Conservation (phyloP, 2,888 invertebrate species). For the Aphidoletes aphidimyza region DNA sequence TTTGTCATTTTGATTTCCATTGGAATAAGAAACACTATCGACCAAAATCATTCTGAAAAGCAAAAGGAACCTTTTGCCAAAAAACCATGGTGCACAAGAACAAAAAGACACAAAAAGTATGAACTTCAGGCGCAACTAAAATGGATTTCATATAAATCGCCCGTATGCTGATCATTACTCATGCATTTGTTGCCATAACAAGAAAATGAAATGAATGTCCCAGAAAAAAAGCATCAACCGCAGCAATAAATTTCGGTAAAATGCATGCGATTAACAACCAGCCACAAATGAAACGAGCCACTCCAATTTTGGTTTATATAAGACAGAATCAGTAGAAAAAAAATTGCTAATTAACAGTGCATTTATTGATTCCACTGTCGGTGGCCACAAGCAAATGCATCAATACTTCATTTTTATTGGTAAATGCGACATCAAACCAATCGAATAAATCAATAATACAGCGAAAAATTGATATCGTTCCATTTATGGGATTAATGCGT, state of each 20-base stretch:
- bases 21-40: background rate
- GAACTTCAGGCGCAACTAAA: too few relatives aligned
- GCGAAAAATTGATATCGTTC: background rate
- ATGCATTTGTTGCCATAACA: conserved; percentile 35
- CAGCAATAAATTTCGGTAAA: background rate
- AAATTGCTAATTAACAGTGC: conserved; percentile 7
- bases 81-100: too few relatives aligned
- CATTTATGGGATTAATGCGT: background rate
- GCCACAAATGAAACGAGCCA: background rate
- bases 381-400: conserved; percentile 6
- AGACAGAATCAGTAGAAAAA: background rate
- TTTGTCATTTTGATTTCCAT: background rate
- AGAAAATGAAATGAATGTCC: conserved; percentile 3
- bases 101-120: too few relatives aligned
- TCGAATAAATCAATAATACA: background rate
- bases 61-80: too few relatives aligned
- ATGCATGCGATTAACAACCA: background rate
- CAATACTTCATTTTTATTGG: conserved; percentile 3
- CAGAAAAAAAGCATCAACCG: background rate
- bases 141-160: too few relatives aligned
- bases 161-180: background rate
- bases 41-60: too few relatives aligned
- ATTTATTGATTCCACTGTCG: background rate
- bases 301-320: background rate
- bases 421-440: background rate